Percentiles rank a stretch among this genome's conserved stretches.
Evolutionary conservation across 2,888 invertebrate species (phyloP).

Genomic region (Cybosia mesomella): DNA sequence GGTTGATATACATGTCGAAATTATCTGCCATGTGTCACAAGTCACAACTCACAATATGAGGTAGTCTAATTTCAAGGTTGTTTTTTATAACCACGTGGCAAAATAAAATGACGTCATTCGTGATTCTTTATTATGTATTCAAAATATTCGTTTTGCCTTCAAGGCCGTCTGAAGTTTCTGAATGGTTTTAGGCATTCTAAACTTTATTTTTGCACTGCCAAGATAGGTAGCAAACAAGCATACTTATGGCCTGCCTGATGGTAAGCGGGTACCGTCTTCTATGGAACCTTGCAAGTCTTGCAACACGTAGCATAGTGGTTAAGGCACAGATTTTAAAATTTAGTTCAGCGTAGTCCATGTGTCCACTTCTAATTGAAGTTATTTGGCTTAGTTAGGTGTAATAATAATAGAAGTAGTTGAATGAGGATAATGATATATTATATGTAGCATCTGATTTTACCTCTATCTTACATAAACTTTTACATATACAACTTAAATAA

Average conservation of each 20-base stretch:
- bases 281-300: too few relatives aligned
- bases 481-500: too few relatives aligned
- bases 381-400: not conserved
- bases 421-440: too few relatives aligned
- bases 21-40: conserved; percentile 13
- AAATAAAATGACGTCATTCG: conserved; percentile 1
- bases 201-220: not conserved
- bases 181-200: not conserved
- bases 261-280: not conserved
- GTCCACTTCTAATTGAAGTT: too few relatives aligned
- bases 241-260: not conserved
- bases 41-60: not conserved
- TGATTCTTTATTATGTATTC: not conserved
- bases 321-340: too few relatives aligned
- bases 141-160: not conserved
- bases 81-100: conserved; percentile 9
- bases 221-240: not conserved
- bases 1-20: conserved; percentile 21
- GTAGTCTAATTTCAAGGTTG: conserved; percentile 18
- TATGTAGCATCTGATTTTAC: too few relatives aligned
- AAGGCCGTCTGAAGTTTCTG: not conserved
- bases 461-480: too few relatives aligned
- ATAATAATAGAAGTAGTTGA: too few relatives aligned
- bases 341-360: too few relatives aligned
- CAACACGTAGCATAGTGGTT: too few relatives aligned